Percentiles rank a stretch among this genome's conserved stretches.
Conservation (phyloP, 1,140 invertebrate genomes). For the Stenopsyche tienmushanensis region DNA sequence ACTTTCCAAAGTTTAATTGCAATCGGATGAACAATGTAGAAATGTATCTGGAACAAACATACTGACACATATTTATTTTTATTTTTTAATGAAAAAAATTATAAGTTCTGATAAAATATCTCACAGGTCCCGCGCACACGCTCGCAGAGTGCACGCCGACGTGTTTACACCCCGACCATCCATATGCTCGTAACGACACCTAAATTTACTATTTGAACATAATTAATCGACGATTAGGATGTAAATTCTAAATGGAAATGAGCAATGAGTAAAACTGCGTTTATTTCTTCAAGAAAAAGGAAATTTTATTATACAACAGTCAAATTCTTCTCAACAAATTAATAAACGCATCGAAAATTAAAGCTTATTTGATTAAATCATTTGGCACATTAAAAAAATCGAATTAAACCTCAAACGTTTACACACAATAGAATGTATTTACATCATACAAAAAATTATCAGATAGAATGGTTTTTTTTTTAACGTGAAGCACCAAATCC, state of each 20-base stretch:
- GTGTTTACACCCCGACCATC: too few species aligned
- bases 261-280: not conserved
- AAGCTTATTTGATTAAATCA: not conserved
- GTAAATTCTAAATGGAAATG: not conserved
- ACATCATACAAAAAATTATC: not conserved
- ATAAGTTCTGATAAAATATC: too few species aligned
- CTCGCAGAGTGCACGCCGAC: too few species aligned
- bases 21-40: too few species aligned
- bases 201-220: not conserved
- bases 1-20: too few species aligned
- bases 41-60: too few species aligned
- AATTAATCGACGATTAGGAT: not conserved
- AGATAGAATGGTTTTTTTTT: too few species aligned
- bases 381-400: not conserved
- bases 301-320: slow-evolving; percentile 25
- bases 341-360: not conserved
- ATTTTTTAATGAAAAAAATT: too few species aligned
- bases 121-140: too few species aligned
- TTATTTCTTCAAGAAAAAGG: not conserved
- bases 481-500: not conserved
- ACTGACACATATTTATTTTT: too few species aligned
- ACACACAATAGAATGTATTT: not conserved
- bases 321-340: slow-evolving; percentile 1
- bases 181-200: not conserved
- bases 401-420: not conserved